Evolutionary conservation across 1,140 invertebrate genomes (phyloP), one percentile per base, ranked within the genome.

Genomic region (Glossosoma conforme): DNA sequence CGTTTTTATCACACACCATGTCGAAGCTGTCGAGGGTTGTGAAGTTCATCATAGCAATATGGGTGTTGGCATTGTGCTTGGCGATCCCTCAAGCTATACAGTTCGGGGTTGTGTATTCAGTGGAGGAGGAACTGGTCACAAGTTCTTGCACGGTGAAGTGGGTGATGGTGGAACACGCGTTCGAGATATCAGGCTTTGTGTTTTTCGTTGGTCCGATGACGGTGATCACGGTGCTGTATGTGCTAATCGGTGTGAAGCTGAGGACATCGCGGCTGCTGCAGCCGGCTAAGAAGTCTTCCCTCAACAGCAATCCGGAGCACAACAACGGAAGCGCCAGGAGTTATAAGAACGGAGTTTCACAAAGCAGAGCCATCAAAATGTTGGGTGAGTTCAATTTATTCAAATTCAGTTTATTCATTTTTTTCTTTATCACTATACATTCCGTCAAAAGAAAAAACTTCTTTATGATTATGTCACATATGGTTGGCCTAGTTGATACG

Each of bases 1-100:
- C 93, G 0, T 86, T 97, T 56, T 74, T 88, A 59, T 85, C 88
- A 0, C 91, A 94, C 63, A 91, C 86, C 1, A 86, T 92, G 76
- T 89, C 87, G 0, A 89, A 87, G 44, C 65, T 87, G 2, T 85
- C 82, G 8, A 69, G 86, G 41, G 85, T 84, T 0, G 75, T 88
- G 1, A 80, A 82, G 51, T 82, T 83, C 50, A 82, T 89, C 10
- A 66, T 87, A 5, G 73, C 69, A 1, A 82, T 88, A 59, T 90
- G 86, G 86, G 45, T 85, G 2, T 57, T 84, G 42, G 84, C 86
- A 1, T 67, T 88, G 11, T 72, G 83, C 25, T 79, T 85, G 10
- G 93, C 93, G 2, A 72, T 93, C 32, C 93, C 93, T 0, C 83
- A 86, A 64, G 86, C 84, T 0, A 79, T 85, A 24, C 84, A 87